These are phyloP conservation scores for Macroglossus sobrinus DNA, from an alignment of 2,113 vertebrate species.

Conservation along the genomic window DNA sequence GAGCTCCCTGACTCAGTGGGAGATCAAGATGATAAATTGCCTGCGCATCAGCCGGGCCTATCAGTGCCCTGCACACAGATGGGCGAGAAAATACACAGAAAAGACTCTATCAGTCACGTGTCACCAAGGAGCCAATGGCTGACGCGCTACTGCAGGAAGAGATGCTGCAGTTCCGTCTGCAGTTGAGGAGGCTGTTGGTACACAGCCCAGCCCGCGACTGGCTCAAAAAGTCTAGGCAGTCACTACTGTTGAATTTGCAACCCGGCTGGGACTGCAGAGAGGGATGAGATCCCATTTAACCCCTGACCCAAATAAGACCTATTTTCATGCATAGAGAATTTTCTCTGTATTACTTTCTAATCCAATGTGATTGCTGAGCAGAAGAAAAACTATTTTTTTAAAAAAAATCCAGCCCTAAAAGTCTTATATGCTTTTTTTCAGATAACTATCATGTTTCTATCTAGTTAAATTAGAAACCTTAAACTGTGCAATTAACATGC, in stretches of 20 bases:
- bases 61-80: slow-evolving; percentile 88
- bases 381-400: neutral
- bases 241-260: neutral
- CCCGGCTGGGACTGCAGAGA: neutral
- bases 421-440: neutral
- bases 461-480: slow-evolving; percentile 59
- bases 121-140: slow-evolving; percentile 83
- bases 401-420: neutral
- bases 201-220: slow-evolving; percentile 39
- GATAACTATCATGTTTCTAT: slow-evolving; percentile 44
- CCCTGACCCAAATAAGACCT: neutral
- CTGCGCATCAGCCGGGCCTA: slow-evolving; percentile 95
- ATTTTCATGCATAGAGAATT: neutral
- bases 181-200: slow-evolving; percentile 66
- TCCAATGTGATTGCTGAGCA: neutral
- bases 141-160: slow-evolving; percentile 59
- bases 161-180: slow-evolving; percentile 82
- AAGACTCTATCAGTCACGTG: slow-evolving; percentile 85
- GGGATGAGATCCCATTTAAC: neutral
- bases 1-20: slow-evolving; percentile 94
- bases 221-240: slow-evolving; percentile 28
- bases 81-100: slow-evolving; percentile 79
- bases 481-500: slow-evolving; percentile 62
- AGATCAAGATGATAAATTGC: slow-evolving; percentile 92
- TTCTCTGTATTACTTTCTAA: neutral